These are phyloP conservation scores for Microcebus ravelobensis DNA, from an alignment of 2,113 vertebrate genomes.

Conservation along the genomic window DNA sequence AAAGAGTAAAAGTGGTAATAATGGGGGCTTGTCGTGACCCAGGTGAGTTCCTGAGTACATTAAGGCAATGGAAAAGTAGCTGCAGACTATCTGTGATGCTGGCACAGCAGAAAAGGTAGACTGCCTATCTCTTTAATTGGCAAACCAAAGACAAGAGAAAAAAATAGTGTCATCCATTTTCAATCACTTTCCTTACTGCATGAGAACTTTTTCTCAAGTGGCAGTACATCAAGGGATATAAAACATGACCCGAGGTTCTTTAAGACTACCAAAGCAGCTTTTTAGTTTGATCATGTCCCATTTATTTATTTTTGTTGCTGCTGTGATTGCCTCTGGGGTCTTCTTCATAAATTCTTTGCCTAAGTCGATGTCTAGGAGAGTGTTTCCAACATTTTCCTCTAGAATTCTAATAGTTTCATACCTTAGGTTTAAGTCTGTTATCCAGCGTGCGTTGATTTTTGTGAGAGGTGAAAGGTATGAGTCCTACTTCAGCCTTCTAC, in stretches of 20 bases:
- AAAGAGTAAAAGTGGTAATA: not conserved
- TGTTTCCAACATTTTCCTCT: too few species aligned
- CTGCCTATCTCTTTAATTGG: slow-evolving; percentile 24
- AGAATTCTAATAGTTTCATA: too few species aligned
- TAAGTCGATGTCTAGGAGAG: too few species aligned
- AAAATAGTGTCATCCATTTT: not conserved
- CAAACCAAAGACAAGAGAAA: slow-evolving; percentile 6
- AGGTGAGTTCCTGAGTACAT: not conserved
- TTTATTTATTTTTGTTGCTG: too few species aligned
- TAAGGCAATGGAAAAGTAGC: not conserved
- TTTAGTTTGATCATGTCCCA: too few species aligned
- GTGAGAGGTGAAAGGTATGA: too few species aligned
- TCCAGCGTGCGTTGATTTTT: too few species aligned
- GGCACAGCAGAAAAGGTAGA: not conserved
- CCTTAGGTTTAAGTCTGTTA: too few species aligned
- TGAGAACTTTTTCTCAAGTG: not conserved
- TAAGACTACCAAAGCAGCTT: not conserved
- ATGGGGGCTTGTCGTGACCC: not conserved
- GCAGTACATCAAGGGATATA: not conserved
- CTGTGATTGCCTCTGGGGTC: too few species aligned
- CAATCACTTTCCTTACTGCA: not conserved
- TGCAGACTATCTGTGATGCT: not conserved
- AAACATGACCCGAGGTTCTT: not conserved
- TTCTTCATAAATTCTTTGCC: too few species aligned
- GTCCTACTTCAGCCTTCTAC: too few species aligned